phyloP scores from a whole-genome alignment of 2,888 invertebrate genomes.

The Cryptophagus acutangulus region DNA sequence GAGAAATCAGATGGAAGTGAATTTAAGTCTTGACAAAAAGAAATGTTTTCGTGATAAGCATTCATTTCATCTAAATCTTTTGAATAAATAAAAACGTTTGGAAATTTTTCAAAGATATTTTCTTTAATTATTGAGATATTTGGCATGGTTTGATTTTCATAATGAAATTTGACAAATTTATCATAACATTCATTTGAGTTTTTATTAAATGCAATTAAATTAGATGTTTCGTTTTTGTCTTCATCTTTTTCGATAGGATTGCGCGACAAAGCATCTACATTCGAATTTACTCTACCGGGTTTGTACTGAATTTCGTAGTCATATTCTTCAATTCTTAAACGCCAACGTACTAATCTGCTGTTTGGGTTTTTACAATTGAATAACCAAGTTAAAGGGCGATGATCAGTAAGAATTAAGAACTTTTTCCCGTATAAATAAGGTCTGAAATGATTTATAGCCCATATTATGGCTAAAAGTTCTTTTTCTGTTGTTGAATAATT shows the following conservation, averaged over 20 bases:
- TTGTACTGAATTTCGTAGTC: neutral
- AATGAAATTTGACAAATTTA: conserved; percentile 18
- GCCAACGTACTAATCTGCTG: neutral
- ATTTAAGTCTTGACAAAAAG: conserved; percentile 11
- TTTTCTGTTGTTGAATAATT: too few species aligned
- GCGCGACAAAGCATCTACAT: neutral
- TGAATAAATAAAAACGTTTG: conserved; percentile 15
- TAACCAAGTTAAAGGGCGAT: neutral
- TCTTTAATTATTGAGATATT: conserved; percentile 14
- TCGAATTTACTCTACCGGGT: neutral
- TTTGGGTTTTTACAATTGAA: neutral
- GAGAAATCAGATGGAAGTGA: neutral
- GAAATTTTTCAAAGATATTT: conserved; percentile 13
- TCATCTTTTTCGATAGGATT: too few species aligned
- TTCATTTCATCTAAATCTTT: conserved; percentile 19
- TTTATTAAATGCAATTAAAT: neutral
- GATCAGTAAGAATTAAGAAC: too few species aligned
- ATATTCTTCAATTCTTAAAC: neutral
- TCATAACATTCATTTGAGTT: conserved; percentile 5
- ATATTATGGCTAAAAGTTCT: too few species aligned
- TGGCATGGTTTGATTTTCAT: conserved; percentile 12
- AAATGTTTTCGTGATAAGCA: conserved; percentile 12
- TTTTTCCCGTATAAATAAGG: too few species aligned
- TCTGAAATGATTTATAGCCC: too few species aligned
- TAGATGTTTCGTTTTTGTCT: too few species aligned